Percentiles rank a stretch among this genome's conserved stretches.
Evolutionary conservation across 2,113 vertebrate genomes (phyloP).

Genomic region (Oryzias curvinotus): DNA sequence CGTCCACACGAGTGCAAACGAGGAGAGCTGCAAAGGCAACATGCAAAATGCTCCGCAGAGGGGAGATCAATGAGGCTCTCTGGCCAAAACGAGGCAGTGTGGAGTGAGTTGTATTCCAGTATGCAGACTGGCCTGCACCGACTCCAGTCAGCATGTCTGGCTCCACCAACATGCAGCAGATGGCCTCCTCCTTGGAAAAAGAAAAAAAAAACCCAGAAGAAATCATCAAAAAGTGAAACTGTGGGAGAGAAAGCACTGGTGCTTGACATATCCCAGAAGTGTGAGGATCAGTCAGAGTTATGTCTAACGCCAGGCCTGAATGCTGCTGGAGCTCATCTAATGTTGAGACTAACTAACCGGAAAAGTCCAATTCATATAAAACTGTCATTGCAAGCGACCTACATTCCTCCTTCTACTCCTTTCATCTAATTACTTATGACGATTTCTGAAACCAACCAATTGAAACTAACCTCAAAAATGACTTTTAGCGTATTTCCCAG

Average conservation of each 20-base stretch:
- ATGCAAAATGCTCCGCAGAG: slow-evolving; percentile 59
- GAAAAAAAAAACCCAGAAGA: slow-evolving; percentile 20
- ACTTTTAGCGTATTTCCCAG: slow-evolving; percentile 6
- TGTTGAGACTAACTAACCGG: slow-evolving; percentile 53
- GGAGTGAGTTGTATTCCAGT: slow-evolving; percentile 55
- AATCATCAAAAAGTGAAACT: slow-evolving; percentile 35
- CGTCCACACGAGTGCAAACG: slow-evolving; percentile 58
- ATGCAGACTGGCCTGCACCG: slow-evolving; percentile 42
- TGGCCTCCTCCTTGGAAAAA: slow-evolving; percentile 58
- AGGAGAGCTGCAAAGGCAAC: slow-evolving; percentile 58
- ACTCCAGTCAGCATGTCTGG: slow-evolving; percentile 58
- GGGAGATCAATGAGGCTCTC: slow-evolving; percentile 30
- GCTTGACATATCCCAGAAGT: slow-evolving; percentile 67
- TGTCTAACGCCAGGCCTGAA: slow-evolving; percentile 50
- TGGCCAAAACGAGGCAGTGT: slow-evolving; percentile 57
- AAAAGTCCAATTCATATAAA: slow-evolving; percentile 44
- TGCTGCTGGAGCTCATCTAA: slow-evolving; percentile 45
- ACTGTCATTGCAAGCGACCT: slow-evolving; percentile 8
- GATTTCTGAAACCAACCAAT: slow-evolving; percentile 25
- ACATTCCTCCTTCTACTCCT: not conserved
- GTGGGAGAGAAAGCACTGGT: slow-evolving; percentile 53
- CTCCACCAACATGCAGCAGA: slow-evolving; percentile 63
- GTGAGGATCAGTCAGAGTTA: slow-evolving; percentile 50
- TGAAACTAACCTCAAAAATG: slow-evolving; percentile 5
- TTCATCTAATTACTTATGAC: slow-evolving; percentile 16